phyloP scores from a whole-genome alignment of 2,888 invertebrate genomes.

The Melanostoma scalare region DNA sequence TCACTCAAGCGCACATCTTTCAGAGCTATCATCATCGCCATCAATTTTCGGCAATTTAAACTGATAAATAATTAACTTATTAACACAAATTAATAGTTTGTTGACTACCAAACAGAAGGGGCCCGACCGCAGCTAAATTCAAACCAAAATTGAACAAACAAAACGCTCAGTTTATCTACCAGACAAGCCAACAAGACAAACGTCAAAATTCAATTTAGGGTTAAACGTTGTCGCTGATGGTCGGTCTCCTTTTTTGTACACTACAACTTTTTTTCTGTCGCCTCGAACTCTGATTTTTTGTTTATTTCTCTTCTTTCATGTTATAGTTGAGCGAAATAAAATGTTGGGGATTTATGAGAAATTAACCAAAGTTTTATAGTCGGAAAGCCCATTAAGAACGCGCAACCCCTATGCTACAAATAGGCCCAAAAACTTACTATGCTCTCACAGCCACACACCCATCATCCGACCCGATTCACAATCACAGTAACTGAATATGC shows the following conservation, averaged over 20 bases:
- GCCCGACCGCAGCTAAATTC: slow-evolving; percentile 18
- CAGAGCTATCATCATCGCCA: slow-evolving; percentile 42
- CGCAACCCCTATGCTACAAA: slow-evolving; percentile 48
- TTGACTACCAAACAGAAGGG: slow-evolving; percentile 48
- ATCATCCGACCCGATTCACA: slow-evolving; percentile 15
- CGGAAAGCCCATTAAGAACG: slow-evolving; percentile 52
- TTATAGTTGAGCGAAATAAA: neutral
- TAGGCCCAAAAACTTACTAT: slow-evolving; percentile 59
- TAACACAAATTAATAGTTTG: slow-evolving; percentile 67
- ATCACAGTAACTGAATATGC: slow-evolving; percentile 52
- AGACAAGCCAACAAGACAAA: slow-evolving; percentile 34
- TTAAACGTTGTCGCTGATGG: slow-evolving; percentile 38
- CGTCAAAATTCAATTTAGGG: slow-evolving; percentile 61
- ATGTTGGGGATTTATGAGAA: slow-evolving; percentile 66
- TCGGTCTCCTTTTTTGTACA: slow-evolving; percentile 16
- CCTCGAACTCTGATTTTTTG: slow-evolving; percentile 10
- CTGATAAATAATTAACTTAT: slow-evolving; percentile 70
- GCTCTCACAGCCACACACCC: neutral
- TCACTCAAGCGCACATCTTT: slow-evolving; percentile 16
- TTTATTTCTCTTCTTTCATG: neutral
- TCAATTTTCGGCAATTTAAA: slow-evolving; percentile 68
- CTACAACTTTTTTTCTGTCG: slow-evolving; percentile 13
- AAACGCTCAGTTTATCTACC: slow-evolving; percentile 11
- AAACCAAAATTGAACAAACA: slow-evolving; percentile 4
- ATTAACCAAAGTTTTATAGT: slow-evolving; percentile 68